These are phyloP conservation scores for Rhamphomyia laevipes DNA, from an alignment of 2,888 invertebrate genomes.

Conservation along the genomic window DNA sequence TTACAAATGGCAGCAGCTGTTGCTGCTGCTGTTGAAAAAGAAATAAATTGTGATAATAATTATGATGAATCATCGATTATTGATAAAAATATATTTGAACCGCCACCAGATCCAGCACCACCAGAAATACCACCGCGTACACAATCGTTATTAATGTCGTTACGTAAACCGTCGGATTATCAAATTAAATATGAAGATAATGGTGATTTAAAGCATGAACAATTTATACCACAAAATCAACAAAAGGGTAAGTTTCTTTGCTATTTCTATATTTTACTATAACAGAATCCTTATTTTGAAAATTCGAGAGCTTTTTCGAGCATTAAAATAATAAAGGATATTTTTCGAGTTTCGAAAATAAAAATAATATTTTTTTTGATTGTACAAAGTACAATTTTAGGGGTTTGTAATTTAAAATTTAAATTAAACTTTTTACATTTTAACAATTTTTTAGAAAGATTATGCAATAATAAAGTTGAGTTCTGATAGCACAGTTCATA, in stretches of 20 bases:
- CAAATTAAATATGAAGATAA: conserved; percentile 37
- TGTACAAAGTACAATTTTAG: neutral
- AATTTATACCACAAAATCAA: conserved; percentile 36
- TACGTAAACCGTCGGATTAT: conserved; percentile 37
- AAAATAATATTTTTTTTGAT: too few species aligned
- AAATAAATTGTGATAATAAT: conserved; percentile 6
- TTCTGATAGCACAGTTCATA: too few species aligned
- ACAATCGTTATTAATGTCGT: conserved; percentile 54
- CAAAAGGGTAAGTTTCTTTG: conserved; percentile 21
- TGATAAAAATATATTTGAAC: conserved; percentile 49
- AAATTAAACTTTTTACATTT: too few species aligned
- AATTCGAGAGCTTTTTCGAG: neutral
- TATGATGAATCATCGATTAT: conserved; percentile 15
- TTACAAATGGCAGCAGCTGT: conserved; percentile 16
- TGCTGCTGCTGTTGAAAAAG: conserved; percentile 8
- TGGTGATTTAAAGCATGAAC: conserved; percentile 37
- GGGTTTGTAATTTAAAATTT: too few species aligned
- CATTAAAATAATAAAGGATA: too few species aligned
- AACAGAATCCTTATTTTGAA: neutral
- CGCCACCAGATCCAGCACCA: conserved; percentile 75
- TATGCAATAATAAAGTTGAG: too few species aligned
- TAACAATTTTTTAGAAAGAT: too few species aligned
- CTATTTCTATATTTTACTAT: too few species aligned
- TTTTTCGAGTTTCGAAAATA: too few species aligned
- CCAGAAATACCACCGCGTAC: conserved; percentile 80